Evolutionary conservation across 1,140 invertebrate genomes (phyloP), one percentile per base, ranked within the genome.

Genomic region (Brachionus calyciflorus): DNA sequence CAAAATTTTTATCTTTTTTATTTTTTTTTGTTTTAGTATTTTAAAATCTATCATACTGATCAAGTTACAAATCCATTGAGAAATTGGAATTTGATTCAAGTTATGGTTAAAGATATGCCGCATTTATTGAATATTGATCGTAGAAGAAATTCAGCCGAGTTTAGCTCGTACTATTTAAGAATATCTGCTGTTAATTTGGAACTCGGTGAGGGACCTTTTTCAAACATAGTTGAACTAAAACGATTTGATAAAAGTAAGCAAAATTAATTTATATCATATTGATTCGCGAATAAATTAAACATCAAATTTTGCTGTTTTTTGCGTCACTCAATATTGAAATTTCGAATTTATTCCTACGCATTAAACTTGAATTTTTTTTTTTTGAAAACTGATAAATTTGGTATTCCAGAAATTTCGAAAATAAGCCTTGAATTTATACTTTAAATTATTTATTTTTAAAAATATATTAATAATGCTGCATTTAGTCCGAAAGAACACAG

Each of bases 61-160:
- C 69, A 73, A 51, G 69, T 73, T 24, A 73, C 69, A 26, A 55
- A 73, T 73, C 69, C 69, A 24, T 51, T 73, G 6, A 19, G 37
- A 2, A 49, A 55, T 40, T 73, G 69, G 69, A 49, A 73, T 37
- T 10, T 19, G 19, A 33, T 37, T 21, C 28, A n/a, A 33, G 46
- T 51, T 49, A 17, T 24, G 2, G n/a, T 73, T 2, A n/a, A 37
- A 14, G 69, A 73, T 3, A 49, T 73, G 69, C 69, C 69, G 19
- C 51, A 51, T 73, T 26, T 55, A 14, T 55, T 73, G 46, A 49
- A 28, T 19, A 51, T 73, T 19, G 44, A 65, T 44, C 9, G 37
- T 24, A 19, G n/a, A 44, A 12, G 24, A 26, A 21, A 7, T 44
- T 33, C 69, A 19, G 10, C 49, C 51, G 44, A 73, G 28, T 65